These are phyloP conservation scores for Pasiphila rectangulata DNA, from an alignment of 2,888 invertebrate species.

Conservation along the genomic window DNA sequence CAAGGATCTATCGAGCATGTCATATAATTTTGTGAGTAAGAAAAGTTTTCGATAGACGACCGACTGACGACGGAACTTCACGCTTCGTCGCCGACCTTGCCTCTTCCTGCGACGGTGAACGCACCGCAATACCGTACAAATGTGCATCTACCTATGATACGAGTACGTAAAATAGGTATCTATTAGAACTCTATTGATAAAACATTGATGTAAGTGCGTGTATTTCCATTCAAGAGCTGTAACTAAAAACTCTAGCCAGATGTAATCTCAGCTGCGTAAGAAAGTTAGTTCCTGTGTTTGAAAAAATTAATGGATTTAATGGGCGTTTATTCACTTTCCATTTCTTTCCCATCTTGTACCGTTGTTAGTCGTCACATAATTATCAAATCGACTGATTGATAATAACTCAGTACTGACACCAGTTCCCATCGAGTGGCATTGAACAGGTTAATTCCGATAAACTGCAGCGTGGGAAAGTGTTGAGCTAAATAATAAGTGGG, in stretches of 20 bases:
- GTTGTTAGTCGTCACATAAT: neutral
- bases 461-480: constrained; percentile 68
- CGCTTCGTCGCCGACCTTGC: constrained; percentile 76
- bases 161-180: too few relatives aligned
- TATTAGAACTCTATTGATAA: neutral
- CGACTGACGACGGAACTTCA: constrained; percentile 57
- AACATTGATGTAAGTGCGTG: too few relatives aligned
- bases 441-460: constrained; percentile 54
- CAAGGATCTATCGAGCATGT: constrained; percentile 12
- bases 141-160: constrained; percentile 1
- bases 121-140: constrained; percentile 41
- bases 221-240: too few relatives aligned
- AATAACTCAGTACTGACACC: constrained; percentile 15
- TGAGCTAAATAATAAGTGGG: constrained; percentile 56
- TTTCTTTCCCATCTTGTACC: constrained; percentile 7
- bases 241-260: too few relatives aligned
- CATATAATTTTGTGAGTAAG: constrained; percentile 25
- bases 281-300: neutral
- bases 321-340: constrained; percentile 3
- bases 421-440: constrained; percentile 35
- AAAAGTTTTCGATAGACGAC: constrained; percentile 60
- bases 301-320: neutral
- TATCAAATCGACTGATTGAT: constrained; percentile 12
- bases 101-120: constrained; percentile 62
- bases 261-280: neutral